Percentiles rank a stretch among this genome's conserved stretches.
phyloP scores from a whole-genome alignment of 2,113 vertebrate species.

The Salminus brasiliensis region DNA sequence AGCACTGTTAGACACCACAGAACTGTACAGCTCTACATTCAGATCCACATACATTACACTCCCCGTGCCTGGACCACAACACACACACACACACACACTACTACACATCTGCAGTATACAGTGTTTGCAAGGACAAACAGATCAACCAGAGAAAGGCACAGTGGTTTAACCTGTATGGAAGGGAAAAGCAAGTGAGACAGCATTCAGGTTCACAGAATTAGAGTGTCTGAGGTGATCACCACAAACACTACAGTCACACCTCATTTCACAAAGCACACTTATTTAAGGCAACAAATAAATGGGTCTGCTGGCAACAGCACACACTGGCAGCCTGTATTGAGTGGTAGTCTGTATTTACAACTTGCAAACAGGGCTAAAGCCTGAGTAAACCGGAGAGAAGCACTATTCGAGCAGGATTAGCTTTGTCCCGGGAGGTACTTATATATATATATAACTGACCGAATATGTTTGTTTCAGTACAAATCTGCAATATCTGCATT shows the following conservation, averaged over 20 bases:
- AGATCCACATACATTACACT: background rate
- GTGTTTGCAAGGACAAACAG: background rate
- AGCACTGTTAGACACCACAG: slow-evolving; percentile 63
- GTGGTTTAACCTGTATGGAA: background rate
- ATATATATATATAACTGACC: background rate
- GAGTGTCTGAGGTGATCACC: background rate
- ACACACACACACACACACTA: no score
- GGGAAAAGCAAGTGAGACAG: slow-evolving; percentile 20
- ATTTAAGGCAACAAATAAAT: background rate
- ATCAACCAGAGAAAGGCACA: background rate
- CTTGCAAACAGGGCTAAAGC: background rate
- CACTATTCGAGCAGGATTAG: background rate
- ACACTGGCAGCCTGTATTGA: background rate
- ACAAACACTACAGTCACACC: background rate
- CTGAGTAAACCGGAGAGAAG: background rate
- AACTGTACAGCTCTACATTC: background rate
- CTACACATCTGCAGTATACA: no score
- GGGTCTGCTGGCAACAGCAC: background rate
- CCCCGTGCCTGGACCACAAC: background rate
- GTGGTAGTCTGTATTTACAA: background rate
- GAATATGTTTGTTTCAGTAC: background rate
- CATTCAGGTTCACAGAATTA: background rate
- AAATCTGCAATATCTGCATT: no score
- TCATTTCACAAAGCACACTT: background rate
- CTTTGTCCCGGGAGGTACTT: background rate